Evolutionary conservation across 2,888 invertebrate genomes (phyloP).

Genomic region (Hydrotaea cyrtoneurina): DNA sequence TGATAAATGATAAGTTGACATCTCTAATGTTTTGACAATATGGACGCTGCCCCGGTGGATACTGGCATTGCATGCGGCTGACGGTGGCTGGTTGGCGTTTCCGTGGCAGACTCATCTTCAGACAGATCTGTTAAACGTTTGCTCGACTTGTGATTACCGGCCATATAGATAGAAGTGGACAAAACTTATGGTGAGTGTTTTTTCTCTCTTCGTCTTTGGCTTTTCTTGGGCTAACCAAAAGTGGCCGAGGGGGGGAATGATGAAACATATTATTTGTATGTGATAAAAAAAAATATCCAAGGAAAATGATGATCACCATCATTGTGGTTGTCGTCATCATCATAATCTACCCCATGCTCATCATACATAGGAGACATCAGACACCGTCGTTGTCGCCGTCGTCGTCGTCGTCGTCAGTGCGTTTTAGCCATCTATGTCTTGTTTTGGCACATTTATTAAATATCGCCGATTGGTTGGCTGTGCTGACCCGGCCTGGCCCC

Average conservation of each 20-base stretch:
- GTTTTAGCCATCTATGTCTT: slow-evolving; percentile 64
- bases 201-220: not conserved
- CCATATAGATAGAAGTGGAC: slow-evolving; percentile 50
- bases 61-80: not conserved
- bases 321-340: slow-evolving; percentile 46
- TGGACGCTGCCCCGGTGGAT: slow-evolving; percentile 9
- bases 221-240: slow-evolving; percentile 4
- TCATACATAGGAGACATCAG: slow-evolving; percentile 51
- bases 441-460: slow-evolving; percentile 69
- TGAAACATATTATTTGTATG: not conserved
- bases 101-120: slow-evolving; percentile 25
- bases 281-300: not conserved
- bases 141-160: slow-evolving; percentile 69
- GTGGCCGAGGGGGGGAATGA: not conserved
- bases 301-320: slow-evolving; percentile 50
- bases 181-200: slow-evolving; percentile 22
- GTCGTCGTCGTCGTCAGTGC: slow-evolving; percentile 47
- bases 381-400: too few relatives aligned
- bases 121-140: slow-evolving; percentile 66
- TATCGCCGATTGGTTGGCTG: slow-evolving; percentile 52
- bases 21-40: slow-evolving; percentile 68
- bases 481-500: not conserved
- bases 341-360: slow-evolving; percentile 26
- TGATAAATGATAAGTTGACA: slow-evolving; percentile 68
- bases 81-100: slow-evolving; percentile 5